Base-by-base conservation (phyloP, 2,888 invertebrate genomes). In the Lacanobia wlatinum region DNA sequence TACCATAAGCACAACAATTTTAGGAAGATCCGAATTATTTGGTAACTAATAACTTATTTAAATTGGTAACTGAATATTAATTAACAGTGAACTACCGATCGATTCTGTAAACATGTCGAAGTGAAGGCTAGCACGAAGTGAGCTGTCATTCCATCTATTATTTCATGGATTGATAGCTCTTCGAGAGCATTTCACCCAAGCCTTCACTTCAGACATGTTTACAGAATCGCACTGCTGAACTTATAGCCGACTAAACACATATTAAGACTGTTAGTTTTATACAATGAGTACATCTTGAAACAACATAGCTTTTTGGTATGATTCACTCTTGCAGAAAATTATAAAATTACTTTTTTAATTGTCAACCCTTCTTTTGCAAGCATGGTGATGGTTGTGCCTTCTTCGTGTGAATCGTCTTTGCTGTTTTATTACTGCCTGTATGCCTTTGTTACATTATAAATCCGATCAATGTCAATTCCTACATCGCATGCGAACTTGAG, bases 51-150 rank as follows among this genome's bases (percentile, higher is more conserved):
- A 53, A 62, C 60, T 70, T 74, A 78, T 79, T 78, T 63, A 38
- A 56, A 53, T 73, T 86, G 86, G 86, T 85, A 85, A 84, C 84
- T 83, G 71, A 81, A 61, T 59, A 74, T 56, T 68, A 72, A 72
- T 61, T 73, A 70, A 62, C 61, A 65, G 48, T 58, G 43, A 61
- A 75, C 70, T n/a, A n/a, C n/a, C n/a, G n/a, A n/a, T n/a, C n/a
- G n/a, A n/a, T n/a, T n/a, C n/a, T n/a, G n/a, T n/a, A n/a, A n/a
- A n/a, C n/a, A n/a, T n/a, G n/a, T n/a, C n/a, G n/a, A n/a, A n/a
- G n/a, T n/a, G n/a, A n/a, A n/a, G n/a, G n/a, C n/a, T n/a, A n/a
- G n/a, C n/a, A n/a, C n/a, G n/a, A n/a, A n/a, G n/a, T n/a, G n/a
- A n/a, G n/a, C n/a, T n/a, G n/a, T n/a, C n/a, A n/a, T n/a, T n/a